These are phyloP conservation scores for Melanostoma scalare DNA, from an alignment of 2,888 invertebrate species.

Conservation along the genomic window DNA sequence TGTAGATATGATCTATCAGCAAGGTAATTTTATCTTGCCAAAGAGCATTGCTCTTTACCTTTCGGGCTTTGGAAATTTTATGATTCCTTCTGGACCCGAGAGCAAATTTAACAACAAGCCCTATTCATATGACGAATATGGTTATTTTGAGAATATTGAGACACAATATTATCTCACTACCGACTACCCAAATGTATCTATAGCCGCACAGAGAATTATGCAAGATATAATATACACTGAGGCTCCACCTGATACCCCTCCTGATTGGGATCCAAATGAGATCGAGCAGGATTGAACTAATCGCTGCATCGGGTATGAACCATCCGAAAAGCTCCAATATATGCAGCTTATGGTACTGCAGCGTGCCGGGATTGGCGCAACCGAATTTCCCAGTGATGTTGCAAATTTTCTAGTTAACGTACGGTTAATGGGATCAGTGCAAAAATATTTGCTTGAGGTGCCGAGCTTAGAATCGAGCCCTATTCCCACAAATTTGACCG, in stretches of 20 bases:
- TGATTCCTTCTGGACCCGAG: slow-evolving; percentile 30
- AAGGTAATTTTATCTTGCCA: slow-evolving; percentile 26
- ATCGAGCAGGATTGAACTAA: slow-evolving; percentile 25
- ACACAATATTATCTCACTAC: not conserved
- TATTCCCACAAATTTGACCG: too few relatives aligned
- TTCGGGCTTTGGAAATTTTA: slow-evolving; percentile 45
- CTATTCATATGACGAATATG: slow-evolving; percentile 12
- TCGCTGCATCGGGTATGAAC: slow-evolving; percentile 33
- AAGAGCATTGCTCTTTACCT: slow-evolving; percentile 25
- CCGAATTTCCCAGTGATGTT: slow-evolving; percentile 30
- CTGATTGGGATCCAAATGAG: slow-evolving; percentile 12
- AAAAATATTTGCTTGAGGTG: slow-evolving; percentile 35
- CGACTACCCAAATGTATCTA: slow-evolving; percentile 19
- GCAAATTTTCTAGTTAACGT: slow-evolving; percentile 26
- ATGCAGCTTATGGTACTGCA: slow-evolving; percentile 7
- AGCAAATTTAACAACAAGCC: slow-evolving; percentile 36
- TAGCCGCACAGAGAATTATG: slow-evolving; percentile 20
- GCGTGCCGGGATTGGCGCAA: slow-evolving; percentile 1
- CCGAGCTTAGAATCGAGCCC: slow-evolving; percentile 1
- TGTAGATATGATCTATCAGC: not conserved
- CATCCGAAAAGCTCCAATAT: not conserved
- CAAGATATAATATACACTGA: slow-evolving; percentile 21
- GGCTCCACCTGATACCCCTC: not conserved
- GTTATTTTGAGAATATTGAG: slow-evolving; percentile 18
- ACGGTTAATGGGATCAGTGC: slow-evolving; percentile 21